Base-by-base conservation (phyloP, 2,888 invertebrate genomes). In the Autographa pulchrina region DNA sequence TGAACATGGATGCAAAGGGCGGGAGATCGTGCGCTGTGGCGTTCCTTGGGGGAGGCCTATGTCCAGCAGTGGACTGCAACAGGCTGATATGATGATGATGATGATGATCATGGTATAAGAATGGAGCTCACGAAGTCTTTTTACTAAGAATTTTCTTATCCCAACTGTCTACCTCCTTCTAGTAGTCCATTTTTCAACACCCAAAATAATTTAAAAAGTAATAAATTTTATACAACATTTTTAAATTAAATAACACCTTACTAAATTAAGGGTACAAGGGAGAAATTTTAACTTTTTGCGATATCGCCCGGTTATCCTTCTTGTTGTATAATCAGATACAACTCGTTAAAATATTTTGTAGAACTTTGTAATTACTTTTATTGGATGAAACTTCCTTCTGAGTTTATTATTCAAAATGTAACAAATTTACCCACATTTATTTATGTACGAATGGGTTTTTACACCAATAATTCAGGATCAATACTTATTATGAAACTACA, bases 341-440 rank as follows among this genome's bases (percentile, higher is more conserved):
- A 48, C 48, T 48, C 48, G 48, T 48, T 48, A 48, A 48, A 48
- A 48, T 48, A 48, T 48, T 48, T 48, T 48, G 48, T 48, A 48
- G n/a, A 48, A 48, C 48, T 48, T 48, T 48, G 7, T 48, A 48
- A 48, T 48, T 48, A 48, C 48, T 48, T 48, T 48, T 48, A 48
- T 48, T n/a, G 48, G 14, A n/a, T 0, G 8, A 48, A 48, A 48
- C 48, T 48, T 48, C 48, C 48, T n/a, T 48, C 48, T 4, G n/a
- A 48, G 8, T 48, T 48, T 48, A 48, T 48, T 48, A 48, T 48
- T 48, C n/a, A n/a, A 48, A 43, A 16, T 43, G 3, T 43, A 48
- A 48, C 16, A 48, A 7, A 48, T n/a, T 48, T 48, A 48, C n/a
- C n/a, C 7, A n/a, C n/a, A 16, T 14, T n/a, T 48, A n/a, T 48